Evolutionary conservation across 2,888 invertebrate species (phyloP).

Genomic region (Dinocampus coccinellae): DNA sequence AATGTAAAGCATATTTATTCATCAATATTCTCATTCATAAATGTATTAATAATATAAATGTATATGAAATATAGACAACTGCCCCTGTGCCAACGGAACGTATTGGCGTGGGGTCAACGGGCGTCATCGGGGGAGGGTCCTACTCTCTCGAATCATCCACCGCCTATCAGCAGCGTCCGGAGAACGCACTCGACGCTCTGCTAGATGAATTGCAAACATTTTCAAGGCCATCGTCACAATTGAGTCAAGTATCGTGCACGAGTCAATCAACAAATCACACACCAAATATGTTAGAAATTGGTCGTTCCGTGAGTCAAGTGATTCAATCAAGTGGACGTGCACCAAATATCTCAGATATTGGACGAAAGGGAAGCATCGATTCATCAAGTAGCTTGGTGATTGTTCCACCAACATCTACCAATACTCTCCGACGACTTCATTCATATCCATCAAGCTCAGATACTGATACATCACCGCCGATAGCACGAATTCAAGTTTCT

Average conservation of each 20-base stretch:
- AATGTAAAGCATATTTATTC: background rate
- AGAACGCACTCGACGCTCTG: constrained; percentile 98
- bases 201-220: constrained; percentile 94
- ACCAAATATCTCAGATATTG: constrained; percentile 72
- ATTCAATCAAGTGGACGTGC: constrained; percentile 50
- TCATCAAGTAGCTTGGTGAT: constrained; percentile 68
- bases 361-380: constrained; percentile 73
- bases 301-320: constrained; percentile 48
- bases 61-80: constrained; percentile 65
- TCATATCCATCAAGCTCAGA: constrained; percentile 90
- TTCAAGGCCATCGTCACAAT: constrained; percentile 76
- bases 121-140: constrained; percentile 75
- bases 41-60: background rate
- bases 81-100: constrained; percentile 74
- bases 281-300: constrained; percentile 46
- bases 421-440: constrained; percentile 79
- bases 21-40: background rate
- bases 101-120: constrained; percentile 74
- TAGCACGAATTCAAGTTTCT: constrained; percentile 73
- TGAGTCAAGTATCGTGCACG: constrained; percentile 55
- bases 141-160: constrained; percentile 72
- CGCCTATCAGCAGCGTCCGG: constrained; percentile 79
- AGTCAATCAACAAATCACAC: constrained; percentile 39
- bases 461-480: constrained; percentile 83
- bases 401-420: constrained; percentile 56